A percentile compares a stretch with the other conserved stretches of the same genome.
Conservation (phyloP, 2,797 vertebrate species). For the Phyllotis vaccarum region DNA sequence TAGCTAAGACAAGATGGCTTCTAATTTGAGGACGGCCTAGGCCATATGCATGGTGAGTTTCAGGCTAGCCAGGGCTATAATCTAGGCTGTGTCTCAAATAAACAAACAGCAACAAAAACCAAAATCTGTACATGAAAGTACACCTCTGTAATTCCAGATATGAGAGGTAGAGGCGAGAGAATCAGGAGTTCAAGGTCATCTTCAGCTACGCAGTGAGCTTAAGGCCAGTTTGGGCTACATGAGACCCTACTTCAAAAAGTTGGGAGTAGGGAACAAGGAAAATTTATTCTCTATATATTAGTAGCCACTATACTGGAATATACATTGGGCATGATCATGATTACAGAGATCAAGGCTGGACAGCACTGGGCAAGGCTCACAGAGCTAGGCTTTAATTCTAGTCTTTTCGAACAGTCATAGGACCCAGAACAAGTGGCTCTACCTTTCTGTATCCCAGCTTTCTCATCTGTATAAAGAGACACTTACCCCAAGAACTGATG, state of each 20-base stretch:
- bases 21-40: not conserved
- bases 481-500: conserved; percentile 32
- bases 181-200: not conserved
- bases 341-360: not conserved
- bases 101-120: not conserved
- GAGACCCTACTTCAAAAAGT: not conserved
- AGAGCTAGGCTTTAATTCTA: not conserved
- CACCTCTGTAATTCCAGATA: not conserved
- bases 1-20: not conserved
- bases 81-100: not conserved
- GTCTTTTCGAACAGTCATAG: not conserved
- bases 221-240: not conserved
- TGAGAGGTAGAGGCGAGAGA: not conserved
- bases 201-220: not conserved
- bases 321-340: not conserved
- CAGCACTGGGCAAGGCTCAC: not conserved
- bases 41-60: not conserved
- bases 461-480: conserved; percentile 2
- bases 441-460: conserved; percentile 44
- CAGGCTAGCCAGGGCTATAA: not conserved
- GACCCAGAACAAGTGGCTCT: conserved; percentile 23
- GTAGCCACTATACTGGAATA: not conserved
- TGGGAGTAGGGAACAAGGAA: not conserved
- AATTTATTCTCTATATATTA: not conserved
- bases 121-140: not conserved